These are phyloP conservation scores for Patella vulgata DNA, from an alignment of 1,140 invertebrate species.

Conservation along the genomic window DNA sequence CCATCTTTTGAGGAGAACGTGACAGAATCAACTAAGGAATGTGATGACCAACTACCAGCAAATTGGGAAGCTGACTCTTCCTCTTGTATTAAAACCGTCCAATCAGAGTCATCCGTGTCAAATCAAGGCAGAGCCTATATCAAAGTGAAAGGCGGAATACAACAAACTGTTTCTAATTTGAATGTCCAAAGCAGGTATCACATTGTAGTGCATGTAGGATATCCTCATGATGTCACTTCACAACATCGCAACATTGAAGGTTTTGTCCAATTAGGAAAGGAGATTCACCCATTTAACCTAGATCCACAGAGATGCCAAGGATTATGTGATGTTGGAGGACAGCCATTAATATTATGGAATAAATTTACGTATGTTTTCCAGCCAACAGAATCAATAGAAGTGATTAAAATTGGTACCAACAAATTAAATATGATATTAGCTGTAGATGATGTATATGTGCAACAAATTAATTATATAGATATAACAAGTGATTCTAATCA, in stretches of 20 bases:
- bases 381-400: slow-evolving; percentile 11
- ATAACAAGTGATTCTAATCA: neutral
- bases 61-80: slow-evolving; percentile 15
- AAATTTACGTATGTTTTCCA: slow-evolving; percentile 34
- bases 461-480: slow-evolving; percentile 16
- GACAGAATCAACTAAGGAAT: slow-evolving; percentile 10
- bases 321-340: slow-evolving; percentile 7
- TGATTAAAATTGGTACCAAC: slow-evolving; percentile 17
- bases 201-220: slow-evolving; percentile 16
- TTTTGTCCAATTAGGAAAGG: slow-evolving; percentile 13
- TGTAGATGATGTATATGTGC: slow-evolving; percentile 25
- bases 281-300: slow-evolving; percentile 14
- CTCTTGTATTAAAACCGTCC: slow-evolving; percentile 2
- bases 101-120: slow-evolving; percentile 1
- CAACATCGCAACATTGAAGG: slow-evolving; percentile 16
- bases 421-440: slow-evolving; percentile 10
- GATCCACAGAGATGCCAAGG: slow-evolving; percentile 13
- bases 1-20: slow-evolving; percentile 42
- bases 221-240: slow-evolving; percentile 7
- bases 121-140: slow-evolving; percentile 7
- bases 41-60: slow-evolving; percentile 13
- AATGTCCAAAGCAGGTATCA: slow-evolving; percentile 3
- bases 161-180: slow-evolving; percentile 7
- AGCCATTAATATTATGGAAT: slow-evolving; percentile 30
- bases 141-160: slow-evolving; percentile 6